Percentiles rank a stretch among this genome's conserved stretches.
Evolutionary conservation across 2,888 invertebrate species (phyloP).

Genomic region (Ethmia dodecea): DNA sequence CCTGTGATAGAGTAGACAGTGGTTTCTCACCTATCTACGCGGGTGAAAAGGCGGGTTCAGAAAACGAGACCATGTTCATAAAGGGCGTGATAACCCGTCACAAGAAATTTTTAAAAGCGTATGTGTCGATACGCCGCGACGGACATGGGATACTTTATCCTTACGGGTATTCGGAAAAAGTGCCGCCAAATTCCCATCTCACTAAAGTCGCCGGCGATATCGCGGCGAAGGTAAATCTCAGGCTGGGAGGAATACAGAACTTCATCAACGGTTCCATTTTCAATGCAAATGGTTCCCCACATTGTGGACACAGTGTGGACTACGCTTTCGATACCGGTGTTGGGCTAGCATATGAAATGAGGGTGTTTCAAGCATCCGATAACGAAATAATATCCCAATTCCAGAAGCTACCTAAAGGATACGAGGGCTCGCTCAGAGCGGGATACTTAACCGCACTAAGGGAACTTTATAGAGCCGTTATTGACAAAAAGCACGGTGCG

Average conservation of each 20-base stretch:
- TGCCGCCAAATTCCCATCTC: conserved; percentile 18
- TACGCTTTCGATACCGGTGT: conserved; percentile 40
- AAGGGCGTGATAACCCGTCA: conserved; percentile 71
- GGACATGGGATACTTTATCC: conserved; percentile 82
- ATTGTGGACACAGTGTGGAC: conserved; percentile 64
- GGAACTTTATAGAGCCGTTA: conserved; percentile 46
- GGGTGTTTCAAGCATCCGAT: conserved; percentile 50
- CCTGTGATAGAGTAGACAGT: conserved; percentile 31
- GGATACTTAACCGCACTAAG: conserved; percentile 55
- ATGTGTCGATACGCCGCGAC: conserved; percentile 84
- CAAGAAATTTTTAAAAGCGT: conserved; percentile 73
- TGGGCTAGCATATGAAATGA: conserved; percentile 48
- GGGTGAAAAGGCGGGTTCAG: conserved; percentile 78
- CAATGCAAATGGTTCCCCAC: conserved; percentile 35
- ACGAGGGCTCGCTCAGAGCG: conserved; percentile 40
- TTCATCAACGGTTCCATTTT: conserved; percentile 47
- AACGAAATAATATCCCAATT: conserved; percentile 43
- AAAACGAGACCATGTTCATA: conserved; percentile 80
- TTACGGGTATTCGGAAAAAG: conserved; percentile 65
- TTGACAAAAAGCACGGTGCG: conserved; percentile 33
- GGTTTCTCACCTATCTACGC: conserved; percentile 60
- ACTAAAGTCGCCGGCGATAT: conserved; percentile 38
- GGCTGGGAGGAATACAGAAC: conserved; percentile 38
- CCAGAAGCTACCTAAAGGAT: conserved; percentile 48
- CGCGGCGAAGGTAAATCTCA: conserved; percentile 46